Conservation (phyloP, 2,113 vertebrate species). For the Chaetura pelagica region DNA sequence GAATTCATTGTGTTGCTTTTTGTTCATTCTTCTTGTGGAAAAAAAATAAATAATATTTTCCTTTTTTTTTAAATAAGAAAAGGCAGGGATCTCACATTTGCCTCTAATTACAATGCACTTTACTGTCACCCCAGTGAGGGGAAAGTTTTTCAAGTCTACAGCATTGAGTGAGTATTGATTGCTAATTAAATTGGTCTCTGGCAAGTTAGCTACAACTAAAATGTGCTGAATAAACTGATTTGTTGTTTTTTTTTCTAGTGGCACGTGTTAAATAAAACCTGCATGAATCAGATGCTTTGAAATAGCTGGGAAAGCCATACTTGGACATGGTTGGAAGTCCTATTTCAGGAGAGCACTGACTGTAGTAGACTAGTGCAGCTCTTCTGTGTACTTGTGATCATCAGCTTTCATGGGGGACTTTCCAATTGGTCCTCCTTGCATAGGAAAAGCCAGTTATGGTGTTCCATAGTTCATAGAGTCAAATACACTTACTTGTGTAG, state of each 20-base stretch:
- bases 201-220: conserved; percentile 4
- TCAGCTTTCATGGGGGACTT: not conserved
- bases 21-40: not conserved
- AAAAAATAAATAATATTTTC: not conserved
- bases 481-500: not conserved
- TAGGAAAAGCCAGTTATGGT: not conserved
- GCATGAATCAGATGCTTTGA: not conserved
- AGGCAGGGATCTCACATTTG: not conserved
- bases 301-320: not conserved
- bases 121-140: not conserved
- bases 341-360: not conserved
- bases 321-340: fast-evolving
- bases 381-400: not conserved
- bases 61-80: not conserved
- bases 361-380: not conserved
- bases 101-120: conserved; percentile 16
- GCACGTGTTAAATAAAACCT: not conserved
- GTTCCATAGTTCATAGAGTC: not conserved
- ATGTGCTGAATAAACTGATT: not conserved
- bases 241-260: not conserved
- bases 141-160: not conserved
- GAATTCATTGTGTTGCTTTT: not conserved
- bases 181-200: conserved; percentile 17
- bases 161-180: not conserved
- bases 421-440: not conserved